These are phyloP conservation scores for Cheilosia vernalis DNA, from an alignment of 2,888 invertebrate genomes.

Conservation along the genomic window DNA sequence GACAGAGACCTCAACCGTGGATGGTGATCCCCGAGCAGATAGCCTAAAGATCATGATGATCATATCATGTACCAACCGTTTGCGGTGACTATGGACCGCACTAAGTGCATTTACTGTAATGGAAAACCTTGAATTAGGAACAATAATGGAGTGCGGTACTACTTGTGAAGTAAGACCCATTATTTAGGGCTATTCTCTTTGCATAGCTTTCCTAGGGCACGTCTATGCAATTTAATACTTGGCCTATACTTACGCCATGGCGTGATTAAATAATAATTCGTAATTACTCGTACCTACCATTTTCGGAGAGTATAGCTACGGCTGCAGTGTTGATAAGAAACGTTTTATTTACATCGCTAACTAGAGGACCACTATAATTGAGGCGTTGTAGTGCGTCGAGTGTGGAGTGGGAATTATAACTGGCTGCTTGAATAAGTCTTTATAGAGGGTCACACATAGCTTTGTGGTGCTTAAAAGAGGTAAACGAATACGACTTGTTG, in stretches of 20 bases:
- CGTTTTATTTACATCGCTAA: no score
- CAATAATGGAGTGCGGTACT: constrained; percentile 68
- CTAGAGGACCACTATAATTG: no score
- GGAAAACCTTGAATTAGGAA: constrained; percentile 70
- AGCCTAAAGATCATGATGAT: constrained; percentile 72
- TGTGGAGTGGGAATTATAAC: no score
- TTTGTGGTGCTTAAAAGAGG: no score
- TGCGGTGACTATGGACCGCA: constrained; percentile 27
- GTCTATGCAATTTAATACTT: constrained; percentile 24
- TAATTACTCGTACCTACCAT: constrained; percentile 9
- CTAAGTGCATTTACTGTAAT: constrained; percentile 71
- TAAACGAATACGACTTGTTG: no score
- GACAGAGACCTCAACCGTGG: constrained; percentile 66
- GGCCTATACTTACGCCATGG: constrained; percentile 28
- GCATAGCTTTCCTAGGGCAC: constrained; percentile 43
- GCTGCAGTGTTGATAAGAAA: no score
- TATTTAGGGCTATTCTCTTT: constrained; percentile 69
- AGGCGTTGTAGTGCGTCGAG: no score
- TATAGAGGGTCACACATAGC: no score
- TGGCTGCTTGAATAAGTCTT: no score
- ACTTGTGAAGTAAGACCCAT: constrained; percentile 71
- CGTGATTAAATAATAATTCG: constrained; percentile 43
- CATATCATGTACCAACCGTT: constrained; percentile 67
- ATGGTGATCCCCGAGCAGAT: constrained; percentile 62
- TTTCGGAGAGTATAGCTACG: no score